Evolutionary conservation across 2,888 invertebrate genomes (phyloP).

Genomic region (Geophilus truncorum): DNA sequence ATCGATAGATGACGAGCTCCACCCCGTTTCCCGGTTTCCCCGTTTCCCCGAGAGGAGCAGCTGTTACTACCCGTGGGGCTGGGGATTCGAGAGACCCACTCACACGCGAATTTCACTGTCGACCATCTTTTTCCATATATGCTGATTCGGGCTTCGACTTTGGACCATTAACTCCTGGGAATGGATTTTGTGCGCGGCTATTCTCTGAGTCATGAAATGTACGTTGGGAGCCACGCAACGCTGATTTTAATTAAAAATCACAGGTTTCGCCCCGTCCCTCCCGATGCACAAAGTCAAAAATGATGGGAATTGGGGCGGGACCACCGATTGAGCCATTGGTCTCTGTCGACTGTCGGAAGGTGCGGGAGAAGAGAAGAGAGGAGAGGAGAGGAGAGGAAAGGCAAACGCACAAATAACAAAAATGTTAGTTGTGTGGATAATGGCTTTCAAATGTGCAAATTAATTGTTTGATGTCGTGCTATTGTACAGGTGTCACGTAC

Average conservation of each 20-base stretch:
- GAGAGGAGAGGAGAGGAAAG: no score
- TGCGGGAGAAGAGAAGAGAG: no score
- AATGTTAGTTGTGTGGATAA: no score
- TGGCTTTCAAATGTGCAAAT: no score
- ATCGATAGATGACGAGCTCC: slow-evolving; percentile 10
- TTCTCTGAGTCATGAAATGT: slow-evolving; percentile 13
- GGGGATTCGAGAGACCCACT: background rate
- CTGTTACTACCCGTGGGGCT: background rate
- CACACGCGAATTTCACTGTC: slow-evolving; percentile 3
- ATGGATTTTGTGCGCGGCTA: slow-evolving; percentile 25
- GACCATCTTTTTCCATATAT: background rate
- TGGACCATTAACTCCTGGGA: slow-evolving; percentile 23
- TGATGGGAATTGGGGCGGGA: background rate
- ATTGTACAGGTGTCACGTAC: no score
- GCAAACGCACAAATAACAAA: no score
- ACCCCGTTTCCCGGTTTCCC: background rate
- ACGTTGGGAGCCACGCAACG: background rate
- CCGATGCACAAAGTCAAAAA: background rate
- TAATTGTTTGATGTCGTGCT: no score
- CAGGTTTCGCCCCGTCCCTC: background rate
- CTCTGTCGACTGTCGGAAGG: no score
- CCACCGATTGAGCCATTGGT: background rate
- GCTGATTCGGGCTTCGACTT: background rate
- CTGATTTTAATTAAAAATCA: slow-evolving; percentile 33
- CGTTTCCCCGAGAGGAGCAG: background rate